Percentiles rank a stretch among this genome's conserved stretches.
phyloP scores from a whole-genome alignment of 1,140 invertebrate species.

The Globodera ellingtonae region DNA sequence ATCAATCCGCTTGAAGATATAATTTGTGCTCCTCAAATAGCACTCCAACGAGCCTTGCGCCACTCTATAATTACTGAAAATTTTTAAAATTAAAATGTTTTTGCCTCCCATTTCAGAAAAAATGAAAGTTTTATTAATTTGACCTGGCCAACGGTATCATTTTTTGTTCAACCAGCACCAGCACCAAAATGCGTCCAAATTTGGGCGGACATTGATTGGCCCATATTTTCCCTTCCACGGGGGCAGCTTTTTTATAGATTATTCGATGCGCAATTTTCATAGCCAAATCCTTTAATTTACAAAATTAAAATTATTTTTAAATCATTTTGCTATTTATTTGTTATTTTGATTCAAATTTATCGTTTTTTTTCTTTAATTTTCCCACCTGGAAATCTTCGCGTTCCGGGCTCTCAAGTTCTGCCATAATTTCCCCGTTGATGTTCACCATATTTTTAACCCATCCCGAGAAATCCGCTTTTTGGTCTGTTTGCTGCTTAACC shows the following conservation, averaged over 20 bases:
- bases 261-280: neutral
- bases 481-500: neutral
- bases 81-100: neutral
- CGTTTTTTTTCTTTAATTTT: too few species aligned
- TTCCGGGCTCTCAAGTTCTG: too few species aligned
- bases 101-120: too few species aligned
- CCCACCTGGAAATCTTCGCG: too few species aligned
- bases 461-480: neutral
- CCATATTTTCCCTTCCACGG: neutral
- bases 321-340: neutral
- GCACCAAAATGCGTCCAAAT: too few species aligned
- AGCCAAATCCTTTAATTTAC: neutral
- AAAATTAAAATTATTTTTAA: neutral
- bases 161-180: too few species aligned
- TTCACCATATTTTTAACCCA: too few species aligned
- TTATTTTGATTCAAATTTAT: neutral
- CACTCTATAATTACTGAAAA: conserved; percentile 52
- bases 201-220: too few species aligned
- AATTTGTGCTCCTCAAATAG: too few species aligned
- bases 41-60: conserved; percentile 52
- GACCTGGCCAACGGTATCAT: too few species aligned
- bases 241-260: neutral
- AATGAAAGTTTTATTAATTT: too few species aligned
- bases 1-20: conserved; percentile 44
- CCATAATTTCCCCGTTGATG: too few species aligned